phyloP scores from a whole-genome alignment of 2,888 invertebrate species.

The Epinotia demarniana region DNA sequence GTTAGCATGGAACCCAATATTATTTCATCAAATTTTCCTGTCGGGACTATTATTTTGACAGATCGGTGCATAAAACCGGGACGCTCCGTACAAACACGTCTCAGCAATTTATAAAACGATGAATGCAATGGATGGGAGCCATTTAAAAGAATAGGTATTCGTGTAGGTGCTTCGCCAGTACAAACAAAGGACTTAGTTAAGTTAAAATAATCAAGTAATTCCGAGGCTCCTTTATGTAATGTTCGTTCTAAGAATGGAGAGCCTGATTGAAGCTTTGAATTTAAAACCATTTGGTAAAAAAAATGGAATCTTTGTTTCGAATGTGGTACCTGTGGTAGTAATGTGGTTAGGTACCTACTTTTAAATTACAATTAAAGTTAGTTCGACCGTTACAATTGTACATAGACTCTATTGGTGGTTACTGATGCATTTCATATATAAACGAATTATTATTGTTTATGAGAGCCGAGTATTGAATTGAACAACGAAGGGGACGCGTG shows the following conservation, averaged over 20 bases:
- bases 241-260: constrained; percentile 34
- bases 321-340: constrained; percentile 35
- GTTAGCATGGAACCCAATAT: constrained; percentile 58
- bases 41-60: constrained; percentile 49
- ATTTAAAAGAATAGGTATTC: constrained; percentile 36
- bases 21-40: constrained; percentile 62
- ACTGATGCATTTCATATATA: constrained; percentile 51
- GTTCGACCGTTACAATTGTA: constrained; percentile 12
- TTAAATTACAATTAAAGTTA: constrained; percentile 28
- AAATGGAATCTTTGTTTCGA: constrained; percentile 20
- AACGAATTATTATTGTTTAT: constrained; percentile 74
- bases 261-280: constrained; percentile 41
- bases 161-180: constrained; percentile 32
- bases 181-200: constrained; percentile 44
- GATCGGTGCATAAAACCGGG: constrained; percentile 38
- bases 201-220: constrained; percentile 42
- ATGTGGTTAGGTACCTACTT: constrained; percentile 48
- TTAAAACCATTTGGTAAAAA: constrained; percentile 41
- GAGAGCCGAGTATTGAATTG: constrained; percentile 63
- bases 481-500: constrained; percentile 64
- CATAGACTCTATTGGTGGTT: constrained; percentile 4
- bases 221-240: constrained; percentile 36
- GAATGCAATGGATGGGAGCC: constrained; percentile 31
- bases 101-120: constrained; percentile 39
- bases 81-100: constrained; percentile 37